Percentiles rank a stretch among this genome's conserved stretches.
Conservation (phyloP, 2,888 invertebrate species). For the Nomada ferruginata region DNA sequence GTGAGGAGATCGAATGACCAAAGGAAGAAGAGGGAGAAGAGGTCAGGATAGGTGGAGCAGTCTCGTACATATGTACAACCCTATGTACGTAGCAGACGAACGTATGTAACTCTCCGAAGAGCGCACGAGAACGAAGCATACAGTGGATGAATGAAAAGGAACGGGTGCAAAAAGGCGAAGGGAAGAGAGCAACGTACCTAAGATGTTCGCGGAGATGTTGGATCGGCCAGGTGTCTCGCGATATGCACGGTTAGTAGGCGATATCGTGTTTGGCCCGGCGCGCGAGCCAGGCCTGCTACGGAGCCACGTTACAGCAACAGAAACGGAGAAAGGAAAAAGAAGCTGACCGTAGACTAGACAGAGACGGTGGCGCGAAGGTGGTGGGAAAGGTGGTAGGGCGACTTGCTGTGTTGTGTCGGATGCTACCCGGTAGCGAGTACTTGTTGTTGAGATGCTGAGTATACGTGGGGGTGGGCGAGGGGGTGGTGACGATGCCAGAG, state of each 20-base stretch:
- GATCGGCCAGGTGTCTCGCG: conserved; percentile 67
- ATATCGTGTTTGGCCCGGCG: conserved; percentile 70
- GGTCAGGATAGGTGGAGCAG: conserved; percentile 11
- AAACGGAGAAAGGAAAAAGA: conserved; percentile 16
- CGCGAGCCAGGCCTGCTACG: conserved; percentile 65
- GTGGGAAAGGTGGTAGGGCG: conserved; percentile 73
- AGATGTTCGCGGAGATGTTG: conserved; percentile 45
- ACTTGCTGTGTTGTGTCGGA: conserved; percentile 83
- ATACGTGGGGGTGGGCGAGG: conserved; percentile 57
- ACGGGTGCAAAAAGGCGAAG: conserved; percentile 7
- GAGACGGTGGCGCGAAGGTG: conserved; percentile 17
- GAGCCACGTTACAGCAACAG: conserved; percentile 55
- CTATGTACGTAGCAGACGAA: conserved; percentile 30
- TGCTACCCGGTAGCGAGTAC: conserved; percentile 82
- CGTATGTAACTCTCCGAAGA: conserved; percentile 20
- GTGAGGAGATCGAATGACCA: background rate
- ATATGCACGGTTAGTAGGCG: conserved; percentile 71
- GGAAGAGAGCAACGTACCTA: conserved; percentile 47
- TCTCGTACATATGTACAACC: conserved; percentile 39
- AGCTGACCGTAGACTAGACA: conserved; percentile 14
- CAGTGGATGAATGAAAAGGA: conserved; percentile 29
- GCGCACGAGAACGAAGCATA: conserved; percentile 27
- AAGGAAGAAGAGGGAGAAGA: conserved; percentile 4
- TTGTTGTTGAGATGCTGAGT: conserved; percentile 82
- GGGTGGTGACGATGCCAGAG: conserved; percentile 57